Conservation (phyloP, 2,888 invertebrate species). For the Chalcis sispes region DNA sequence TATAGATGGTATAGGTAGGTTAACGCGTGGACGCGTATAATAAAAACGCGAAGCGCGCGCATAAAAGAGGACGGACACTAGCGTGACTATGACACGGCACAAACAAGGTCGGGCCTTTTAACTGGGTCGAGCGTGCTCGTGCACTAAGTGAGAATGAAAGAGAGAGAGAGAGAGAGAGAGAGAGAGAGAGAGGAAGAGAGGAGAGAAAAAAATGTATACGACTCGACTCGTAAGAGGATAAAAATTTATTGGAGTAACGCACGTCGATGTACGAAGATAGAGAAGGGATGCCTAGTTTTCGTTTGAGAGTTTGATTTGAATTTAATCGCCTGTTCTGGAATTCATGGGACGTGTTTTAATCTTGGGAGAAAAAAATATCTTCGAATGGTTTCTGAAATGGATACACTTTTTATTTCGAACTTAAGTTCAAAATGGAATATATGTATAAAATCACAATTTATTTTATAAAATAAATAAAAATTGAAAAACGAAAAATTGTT, state of each 20-base stretch:
- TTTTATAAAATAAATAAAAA: no score
- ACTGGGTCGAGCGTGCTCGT: conserved; percentile 55
- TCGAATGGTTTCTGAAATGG: no score
- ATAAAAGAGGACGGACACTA: background rate
- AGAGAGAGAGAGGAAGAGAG: conserved; percentile 11
- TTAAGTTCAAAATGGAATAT: no score
- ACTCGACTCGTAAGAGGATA: conserved; percentile 36
- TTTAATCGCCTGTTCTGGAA: background rate
- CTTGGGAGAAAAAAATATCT: no score
- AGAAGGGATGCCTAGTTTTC: background rate
- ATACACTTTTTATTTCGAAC: no score
- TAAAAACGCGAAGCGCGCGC: background rate
- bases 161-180: background rate
- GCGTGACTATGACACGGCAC: conserved; percentile 15
- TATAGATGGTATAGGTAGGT: conserved; percentile 1
- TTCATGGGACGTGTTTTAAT: no score
- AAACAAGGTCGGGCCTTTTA: conserved; percentile 49
- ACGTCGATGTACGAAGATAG: background rate
- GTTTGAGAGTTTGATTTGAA: no score
- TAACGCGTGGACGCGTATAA: no score
- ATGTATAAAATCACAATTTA: no score
- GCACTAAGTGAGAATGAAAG: background rate
- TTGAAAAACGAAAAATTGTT: no score
- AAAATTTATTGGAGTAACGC: conserved; percentile 22
- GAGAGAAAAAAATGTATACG: conserved; percentile 31